Base-by-base conservation (phyloP, 2,797 vertebrate genomes). In the Neopelma chrysocephalum region DNA sequence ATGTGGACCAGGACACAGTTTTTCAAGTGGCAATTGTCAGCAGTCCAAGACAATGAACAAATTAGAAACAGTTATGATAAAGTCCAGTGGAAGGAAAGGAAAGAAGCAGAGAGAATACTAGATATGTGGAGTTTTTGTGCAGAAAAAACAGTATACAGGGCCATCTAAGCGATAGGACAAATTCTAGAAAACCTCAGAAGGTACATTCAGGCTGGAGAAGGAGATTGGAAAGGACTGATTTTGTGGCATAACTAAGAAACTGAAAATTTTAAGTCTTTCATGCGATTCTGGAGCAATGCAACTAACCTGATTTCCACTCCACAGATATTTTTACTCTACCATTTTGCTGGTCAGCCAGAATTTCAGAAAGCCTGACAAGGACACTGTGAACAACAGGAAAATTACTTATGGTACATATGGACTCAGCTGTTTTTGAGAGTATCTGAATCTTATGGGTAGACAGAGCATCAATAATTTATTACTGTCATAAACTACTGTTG, bases 401-500 rank as follows among this genome's bases (percentile, higher is more conserved):
- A 94, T 62, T 81, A 54, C 36, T 79, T 65, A 78, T 25, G n/a
- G 29, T 42, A 75, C 36, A 71, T 73, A 71, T 32, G 14, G 40
- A 18, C 19, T 81, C 36, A 90, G 34, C 15, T 23, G 21, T 66
- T 83, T 91, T 84, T 79, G 14, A 81, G 8, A 83, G 27, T 69
- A 76, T 60, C 54, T 86, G 80, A 95, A 83, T 81, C 70, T 86
- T 79, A 76, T 0, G 3, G 17, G 25, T 34, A 91, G 66, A 72
- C 43, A 90, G 38, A 65, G 4, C 26, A 79, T 43, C 45, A 77
- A 50, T 81, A 93, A 72, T 87, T 62, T 61, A 84, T 88, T 90
- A 69, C 56, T 43, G 20, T 48, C 50, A 72, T 92, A 96, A 95
- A 92, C n/a, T 31, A 79, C 31, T 87, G 84, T 27, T 54, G 78